phyloP scores from a whole-genome alignment of 2,113 vertebrate species.

The Leucopternis melanops region DNA sequence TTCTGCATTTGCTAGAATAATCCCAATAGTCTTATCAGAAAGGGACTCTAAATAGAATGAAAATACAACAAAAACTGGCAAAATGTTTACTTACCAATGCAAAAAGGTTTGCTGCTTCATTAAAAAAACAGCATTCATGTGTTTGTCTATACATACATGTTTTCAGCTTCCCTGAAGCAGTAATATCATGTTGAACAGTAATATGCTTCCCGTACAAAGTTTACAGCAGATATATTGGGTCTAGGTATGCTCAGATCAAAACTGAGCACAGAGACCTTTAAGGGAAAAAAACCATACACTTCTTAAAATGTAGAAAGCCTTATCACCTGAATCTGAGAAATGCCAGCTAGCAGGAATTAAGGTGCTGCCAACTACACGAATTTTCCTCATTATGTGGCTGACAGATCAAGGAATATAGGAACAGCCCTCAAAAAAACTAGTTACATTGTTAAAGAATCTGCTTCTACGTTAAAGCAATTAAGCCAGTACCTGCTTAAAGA shows the following conservation, averaged over 20 bases:
- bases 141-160: fast-evolving
- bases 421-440: neutral
- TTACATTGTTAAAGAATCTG: neutral
- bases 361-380: neutral
- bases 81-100: neutral
- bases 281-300: neutral
- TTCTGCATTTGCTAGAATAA: neutral
- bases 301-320: neutral
- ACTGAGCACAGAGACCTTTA: neutral
- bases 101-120: neutral
- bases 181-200: neutral
- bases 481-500: slow-evolving; percentile 90
- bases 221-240: neutral
- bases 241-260: neutral
- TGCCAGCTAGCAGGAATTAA: neutral
- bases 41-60: neutral
- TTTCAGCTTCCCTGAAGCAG: neutral
- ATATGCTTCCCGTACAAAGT: neutral
- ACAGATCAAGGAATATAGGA: neutral
- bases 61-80: neutral
- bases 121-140: neutral
- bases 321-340: neutral
- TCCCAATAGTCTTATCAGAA: neutral
- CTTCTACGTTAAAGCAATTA: neutral
- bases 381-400: neutral